Evolutionary conservation across 2,113 vertebrate species (phyloP).

Genomic region (Ophiodon elongatus): DNA sequence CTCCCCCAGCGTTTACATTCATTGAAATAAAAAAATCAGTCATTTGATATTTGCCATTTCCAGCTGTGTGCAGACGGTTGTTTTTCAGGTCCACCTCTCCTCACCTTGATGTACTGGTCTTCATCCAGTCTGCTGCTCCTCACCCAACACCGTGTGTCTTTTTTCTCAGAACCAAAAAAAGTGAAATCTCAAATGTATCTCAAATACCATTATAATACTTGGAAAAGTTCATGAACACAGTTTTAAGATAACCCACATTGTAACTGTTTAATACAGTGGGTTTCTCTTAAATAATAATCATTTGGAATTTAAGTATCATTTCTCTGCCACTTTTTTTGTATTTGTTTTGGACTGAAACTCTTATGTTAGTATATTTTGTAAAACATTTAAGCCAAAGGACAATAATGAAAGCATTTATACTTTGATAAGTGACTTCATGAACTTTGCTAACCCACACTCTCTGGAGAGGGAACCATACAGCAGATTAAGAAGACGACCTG

Average conservation of each 20-base stretch:
- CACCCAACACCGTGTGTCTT: too few relatives aligned
- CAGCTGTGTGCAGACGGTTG: too few relatives aligned
- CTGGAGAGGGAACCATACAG: slow-evolving; percentile 41
- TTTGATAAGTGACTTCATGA: slow-evolving; percentile 6
- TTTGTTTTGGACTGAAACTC: not conserved
- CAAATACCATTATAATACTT: too few relatives aligned
- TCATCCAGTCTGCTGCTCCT: too few relatives aligned
- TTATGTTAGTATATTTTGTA: not conserved
- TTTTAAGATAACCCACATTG: not conserved
- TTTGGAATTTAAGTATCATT: not conserved
- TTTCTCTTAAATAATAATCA: not conserved
- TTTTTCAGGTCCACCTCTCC: too few relatives aligned
- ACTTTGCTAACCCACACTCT: slow-evolving; percentile 36
- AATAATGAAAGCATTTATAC: not conserved
- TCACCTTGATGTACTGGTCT: too few relatives aligned
- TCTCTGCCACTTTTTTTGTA: not conserved
- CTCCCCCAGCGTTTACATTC: too few relatives aligned
- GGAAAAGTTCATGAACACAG: too few relatives aligned
- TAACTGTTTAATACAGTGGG: not conserved
- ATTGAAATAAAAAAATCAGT: too few relatives aligned
- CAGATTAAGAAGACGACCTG: slow-evolving; percentile 26
- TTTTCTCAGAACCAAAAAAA: too few relatives aligned
- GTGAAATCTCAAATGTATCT: too few relatives aligned
- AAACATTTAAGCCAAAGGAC: not conserved
- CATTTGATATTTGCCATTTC: too few relatives aligned